Evolutionary conservation across 1,140 invertebrate genomes (phyloP), one percentile per base, ranked within the genome.

Genomic region (Thaumetopoea pityocampa): DNA sequence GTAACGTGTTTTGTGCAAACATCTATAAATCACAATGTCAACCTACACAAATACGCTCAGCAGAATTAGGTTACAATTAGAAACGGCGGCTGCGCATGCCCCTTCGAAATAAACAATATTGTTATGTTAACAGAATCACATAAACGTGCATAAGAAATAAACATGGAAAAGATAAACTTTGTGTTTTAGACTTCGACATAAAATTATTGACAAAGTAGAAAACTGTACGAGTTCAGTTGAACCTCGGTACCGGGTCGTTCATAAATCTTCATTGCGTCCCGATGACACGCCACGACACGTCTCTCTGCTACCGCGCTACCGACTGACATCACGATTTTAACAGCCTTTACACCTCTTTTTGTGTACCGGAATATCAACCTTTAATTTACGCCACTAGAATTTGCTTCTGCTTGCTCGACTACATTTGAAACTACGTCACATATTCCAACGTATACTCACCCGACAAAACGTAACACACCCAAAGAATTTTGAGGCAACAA

Each of bases 181-280:
- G 12, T 15, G 28, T 41, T 41, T 41, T 32, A 41, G 16, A 41
- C 8, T 32, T 32, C 18, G 14, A 27, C 37, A 24, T 41, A 41
- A 41, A 45, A 29, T 35, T 41, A 48, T 41, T 22, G 35, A 55
- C 51, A 67, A 64, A 62, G 53, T 65, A 58, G 51, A 54, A 66
- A 65, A 64, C 46, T 49, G 51, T 49, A 68, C 65, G 56, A 58
- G 52, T 53, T 45, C 51, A 57, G 63, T 56, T 64, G 57, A 59
- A 56, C 45, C 64, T 34, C 34, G 55, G 54, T 54, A 50, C 54
- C 48, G 48, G 41, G 43, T 57, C 62, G 70, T 70, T 78, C 77
- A 81, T 83, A 83, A 83, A 83, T 83, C 79, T 83, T 83, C 74
- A 81, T 83, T 76, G 79, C 76, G 65, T 77, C 71, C 67, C 77